Base-by-base conservation (phyloP, 2,113 vertebrate species). In the Pelvicachromis taeniatus region DNA sequence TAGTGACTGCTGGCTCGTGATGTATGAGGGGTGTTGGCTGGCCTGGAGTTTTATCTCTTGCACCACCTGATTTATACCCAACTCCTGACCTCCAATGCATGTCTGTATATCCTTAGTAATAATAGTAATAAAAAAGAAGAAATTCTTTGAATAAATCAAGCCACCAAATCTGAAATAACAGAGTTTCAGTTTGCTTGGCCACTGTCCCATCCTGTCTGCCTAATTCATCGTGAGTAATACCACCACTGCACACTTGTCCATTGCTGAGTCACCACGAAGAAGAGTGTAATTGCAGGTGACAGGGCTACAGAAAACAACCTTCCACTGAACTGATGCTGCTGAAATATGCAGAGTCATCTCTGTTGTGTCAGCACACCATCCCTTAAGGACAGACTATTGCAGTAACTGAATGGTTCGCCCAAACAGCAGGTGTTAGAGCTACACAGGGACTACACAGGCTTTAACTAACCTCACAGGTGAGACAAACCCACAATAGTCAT, bases 281-380 rank as follows among this genome's bases (percentile, higher is more conserved):
- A 33, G 80, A 88, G 68, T 86, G 87, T 93, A 93, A 94, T 93
- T 89, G 85, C 90, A 88, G 91, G 82, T 93, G 94, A 94, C 94
- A 93, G 90, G 11, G 48, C 88, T 85, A 84, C 87, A 92, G 82
- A 91, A 89, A 92, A 83, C 90, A 90, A 88, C 70, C 82, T 86
- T 75, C 19, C 61, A 88, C 56, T 89, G 86, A 93, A 90, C 79
- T 93, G 91, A 93, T 93, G 88, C 73, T 82, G 85, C 85, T 89
- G 86, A 93, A 91, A 91, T 90, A 92, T 91, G 92, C 90, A 55
- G 73, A 90, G 90, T 94, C 92, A 94, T 94, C 61, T 83, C 86
- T 89, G 85, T 82, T 83, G 89, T 89, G 90, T 91, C 93, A 93
- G 93, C 91, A 92, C 78, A 75, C 3, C 65, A 81, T 86, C 78